phyloP scores from a whole-genome alignment of 2,888 invertebrate genomes.

The Ethmia dodecea region DNA sequence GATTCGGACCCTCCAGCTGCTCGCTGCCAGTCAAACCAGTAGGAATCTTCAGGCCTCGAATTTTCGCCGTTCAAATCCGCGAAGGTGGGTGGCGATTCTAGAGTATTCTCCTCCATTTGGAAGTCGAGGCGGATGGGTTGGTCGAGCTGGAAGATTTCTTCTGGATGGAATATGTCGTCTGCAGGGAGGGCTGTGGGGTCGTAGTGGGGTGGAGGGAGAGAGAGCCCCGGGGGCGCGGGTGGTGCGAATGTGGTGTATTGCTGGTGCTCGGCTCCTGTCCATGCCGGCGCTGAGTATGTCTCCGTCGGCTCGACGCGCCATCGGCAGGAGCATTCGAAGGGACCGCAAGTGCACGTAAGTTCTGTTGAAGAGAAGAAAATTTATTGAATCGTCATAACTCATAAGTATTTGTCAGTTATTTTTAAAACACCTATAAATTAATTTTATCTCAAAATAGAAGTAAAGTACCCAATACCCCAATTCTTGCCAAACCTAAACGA shows the following conservation, averaged over 20 bases:
- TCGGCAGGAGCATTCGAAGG: slow-evolving; percentile 85
- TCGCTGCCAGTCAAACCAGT: slow-evolving; percentile 78
- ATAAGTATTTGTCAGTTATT: no score
- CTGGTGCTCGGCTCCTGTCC: slow-evolving; percentile 52
- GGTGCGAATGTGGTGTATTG: slow-evolving; percentile 49
- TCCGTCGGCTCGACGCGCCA: slow-evolving; percentile 58
- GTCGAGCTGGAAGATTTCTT: slow-evolving; percentile 87
- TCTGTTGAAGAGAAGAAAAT: slow-evolving; percentile 53
- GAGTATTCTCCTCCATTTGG: slow-evolving; percentile 63
- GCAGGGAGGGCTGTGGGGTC: slow-evolving; percentile 79
- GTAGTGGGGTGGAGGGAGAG: slow-evolving; percentile 62
- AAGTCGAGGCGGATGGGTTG: slow-evolving; percentile 83
- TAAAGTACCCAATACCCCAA: no score
- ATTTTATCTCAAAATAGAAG: no score
- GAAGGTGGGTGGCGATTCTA: slow-evolving; percentile 82
- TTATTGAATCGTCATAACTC: no score
- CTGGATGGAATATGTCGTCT: slow-evolving; percentile 85
- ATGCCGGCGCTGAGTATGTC: slow-evolving; percentile 47
- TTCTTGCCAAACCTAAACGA: no score
- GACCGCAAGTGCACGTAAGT: slow-evolving; percentile 83
- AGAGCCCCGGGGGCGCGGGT: slow-evolving; percentile 36
- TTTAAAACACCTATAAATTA: no score
- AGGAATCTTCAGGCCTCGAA: slow-evolving; percentile 78
- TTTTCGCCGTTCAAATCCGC: slow-evolving; percentile 85
- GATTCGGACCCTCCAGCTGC: slow-evolving; percentile 62